Evolutionary conservation across 2,113 vertebrate species (phyloP).

Genomic region (Periophthalmus modestus): DNA sequence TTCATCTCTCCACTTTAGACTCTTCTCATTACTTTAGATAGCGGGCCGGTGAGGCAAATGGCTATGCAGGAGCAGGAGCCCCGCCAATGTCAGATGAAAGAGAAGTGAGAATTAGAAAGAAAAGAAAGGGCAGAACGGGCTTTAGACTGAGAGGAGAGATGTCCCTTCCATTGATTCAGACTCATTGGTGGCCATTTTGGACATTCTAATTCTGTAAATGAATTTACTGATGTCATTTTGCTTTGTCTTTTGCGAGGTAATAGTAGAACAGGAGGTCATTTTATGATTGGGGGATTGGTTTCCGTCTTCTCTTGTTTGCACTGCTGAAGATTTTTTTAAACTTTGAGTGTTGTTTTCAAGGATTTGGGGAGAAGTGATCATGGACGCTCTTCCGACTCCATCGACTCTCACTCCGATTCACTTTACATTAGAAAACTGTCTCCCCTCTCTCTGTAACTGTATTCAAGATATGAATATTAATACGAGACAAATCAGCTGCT

Average conservation of each 20-base stretch:
- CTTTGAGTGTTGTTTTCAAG: too few relatives aligned
- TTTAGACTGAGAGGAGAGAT: slow-evolving; percentile 1
- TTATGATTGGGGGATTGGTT: neutral
- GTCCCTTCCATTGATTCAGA: slow-evolving; percentile 19
- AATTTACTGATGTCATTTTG: neutral
- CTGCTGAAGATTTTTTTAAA: neutral
- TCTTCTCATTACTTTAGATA: slow-evolving; percentile 66
- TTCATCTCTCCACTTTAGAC: slow-evolving; percentile 55
- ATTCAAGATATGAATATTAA: too few relatives aligned
- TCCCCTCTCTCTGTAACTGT: too few relatives aligned
- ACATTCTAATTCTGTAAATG: neutral
- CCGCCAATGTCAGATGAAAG: slow-evolving; percentile 53
- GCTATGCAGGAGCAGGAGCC: slow-evolving; percentile 36
- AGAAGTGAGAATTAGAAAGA: slow-evolving; percentile 20
- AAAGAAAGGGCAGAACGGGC: slow-evolving; percentile 22
- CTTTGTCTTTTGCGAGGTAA: neutral
- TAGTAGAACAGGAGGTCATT: neutral
- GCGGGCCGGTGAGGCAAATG: slow-evolving; percentile 53
- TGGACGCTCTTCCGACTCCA: too few relatives aligned
- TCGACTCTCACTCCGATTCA: too few relatives aligned
- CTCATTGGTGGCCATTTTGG: slow-evolving; percentile 19
- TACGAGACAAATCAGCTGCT: too few relatives aligned
- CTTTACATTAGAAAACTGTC: too few relatives aligned
- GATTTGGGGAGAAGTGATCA: too few relatives aligned
- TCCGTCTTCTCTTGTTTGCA: neutral